Evolutionary conservation across 2,888 invertebrate genomes (phyloP).

Genomic region (Rhopalosiphum nymphaeae): DNA sequence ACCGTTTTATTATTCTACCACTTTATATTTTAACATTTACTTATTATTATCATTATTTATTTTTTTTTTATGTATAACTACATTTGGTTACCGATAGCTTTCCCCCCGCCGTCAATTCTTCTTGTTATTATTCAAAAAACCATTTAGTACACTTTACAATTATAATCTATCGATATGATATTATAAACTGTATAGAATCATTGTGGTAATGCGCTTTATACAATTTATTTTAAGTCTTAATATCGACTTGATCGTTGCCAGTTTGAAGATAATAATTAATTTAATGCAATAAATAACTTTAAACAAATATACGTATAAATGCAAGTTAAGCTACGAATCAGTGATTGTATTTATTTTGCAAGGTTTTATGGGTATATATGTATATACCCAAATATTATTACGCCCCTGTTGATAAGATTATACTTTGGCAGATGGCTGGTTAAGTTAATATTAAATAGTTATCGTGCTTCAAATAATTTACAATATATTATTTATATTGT

Average conservation of each 20-base stretch:
- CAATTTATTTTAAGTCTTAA: background rate
- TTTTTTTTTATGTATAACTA: background rate
- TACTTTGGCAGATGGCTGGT: background rate
- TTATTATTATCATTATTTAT: background rate
- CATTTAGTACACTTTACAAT: background rate
- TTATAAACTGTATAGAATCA: background rate
- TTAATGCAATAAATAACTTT: background rate
- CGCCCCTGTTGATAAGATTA: background rate
- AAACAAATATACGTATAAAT: background rate
- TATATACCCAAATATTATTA: background rate
- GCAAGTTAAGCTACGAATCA: background rate
- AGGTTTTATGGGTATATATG: background rate
- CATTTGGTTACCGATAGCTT: background rate
- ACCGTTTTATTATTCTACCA: background rate
- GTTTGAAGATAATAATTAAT: background rate
- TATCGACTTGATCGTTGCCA: background rate
- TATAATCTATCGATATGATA: background rate
- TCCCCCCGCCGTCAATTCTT: background rate
- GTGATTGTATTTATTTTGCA: background rate
- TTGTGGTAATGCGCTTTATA: background rate
- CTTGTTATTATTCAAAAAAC: background rate
- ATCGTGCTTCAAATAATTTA: background rate
- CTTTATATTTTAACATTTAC: background rate
- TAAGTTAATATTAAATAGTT: background rate
- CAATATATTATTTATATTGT: background rate